phyloP scores from a whole-genome alignment of 1,140 invertebrate genomes.

The Drosophila kurseongensis region DNA sequence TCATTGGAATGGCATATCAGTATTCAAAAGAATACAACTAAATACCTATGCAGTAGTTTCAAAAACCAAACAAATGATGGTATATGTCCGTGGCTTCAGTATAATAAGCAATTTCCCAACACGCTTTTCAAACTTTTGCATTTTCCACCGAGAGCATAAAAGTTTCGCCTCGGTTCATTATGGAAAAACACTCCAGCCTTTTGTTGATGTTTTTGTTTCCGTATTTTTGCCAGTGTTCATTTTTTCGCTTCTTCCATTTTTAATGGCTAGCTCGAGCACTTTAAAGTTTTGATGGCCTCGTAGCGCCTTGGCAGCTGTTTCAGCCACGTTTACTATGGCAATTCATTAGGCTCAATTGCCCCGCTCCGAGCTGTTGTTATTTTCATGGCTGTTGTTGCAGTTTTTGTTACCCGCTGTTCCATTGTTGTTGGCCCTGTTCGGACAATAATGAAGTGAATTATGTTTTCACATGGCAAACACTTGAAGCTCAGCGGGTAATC shows the following conservation, averaged over 20 bases:
- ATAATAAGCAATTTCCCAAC: slow-evolving; percentile 11
- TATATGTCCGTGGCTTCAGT: slow-evolving; percentile 6
- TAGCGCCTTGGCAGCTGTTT: slow-evolving; percentile 56
- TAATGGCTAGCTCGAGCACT: slow-evolving; percentile 56
- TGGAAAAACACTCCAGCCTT: slow-evolving; percentile 28
- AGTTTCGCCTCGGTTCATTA: slow-evolving; percentile 37
- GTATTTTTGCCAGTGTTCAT: slow-evolving; percentile 25
- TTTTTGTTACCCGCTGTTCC: slow-evolving; percentile 35
- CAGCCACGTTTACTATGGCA: slow-evolving; percentile 63
- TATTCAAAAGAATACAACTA: no score
- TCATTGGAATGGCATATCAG: no score
- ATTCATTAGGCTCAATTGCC: slow-evolving; percentile 74
- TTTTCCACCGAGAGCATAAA: slow-evolving; percentile 15
- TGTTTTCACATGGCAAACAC: slow-evolving; percentile 69
- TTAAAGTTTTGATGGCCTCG: slow-evolving; percentile 70
- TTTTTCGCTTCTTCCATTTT: slow-evolving; percentile 36
- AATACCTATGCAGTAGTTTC: not conserved
- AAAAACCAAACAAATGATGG: not conserved
- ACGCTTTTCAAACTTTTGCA: slow-evolving; percentile 14
- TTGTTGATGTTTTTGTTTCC: slow-evolving; percentile 41
- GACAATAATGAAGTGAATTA: slow-evolving; percentile 72
- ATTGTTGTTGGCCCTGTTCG: slow-evolving; percentile 68
- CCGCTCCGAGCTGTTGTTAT: slow-evolving; percentile 30
- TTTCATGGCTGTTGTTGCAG: slow-evolving; percentile 40
- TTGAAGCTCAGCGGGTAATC: slow-evolving; percentile 66